Conservation (phyloP, 92 coral and sea anemone species). For the Epizoanthus rinbou region DNA sequence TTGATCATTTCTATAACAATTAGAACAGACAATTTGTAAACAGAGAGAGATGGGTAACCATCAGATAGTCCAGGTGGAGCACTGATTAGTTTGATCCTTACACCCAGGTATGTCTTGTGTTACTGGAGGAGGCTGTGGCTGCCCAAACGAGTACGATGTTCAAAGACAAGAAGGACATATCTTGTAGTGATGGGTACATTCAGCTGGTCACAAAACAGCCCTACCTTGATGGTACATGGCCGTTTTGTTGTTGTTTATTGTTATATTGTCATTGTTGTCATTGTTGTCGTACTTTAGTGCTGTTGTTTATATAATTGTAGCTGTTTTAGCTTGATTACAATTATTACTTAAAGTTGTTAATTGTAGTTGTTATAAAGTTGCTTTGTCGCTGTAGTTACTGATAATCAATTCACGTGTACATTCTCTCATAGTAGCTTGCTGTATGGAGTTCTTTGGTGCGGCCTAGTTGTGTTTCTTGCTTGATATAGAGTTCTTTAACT, state of each 20-base stretch:
- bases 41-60: no score
- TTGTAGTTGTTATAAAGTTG: background rate
- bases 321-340: background rate
- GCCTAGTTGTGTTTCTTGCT: no score
- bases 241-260: background rate
- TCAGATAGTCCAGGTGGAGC: no score
- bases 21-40: no score
- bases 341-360: no score
- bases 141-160: slow-evolving; percentile 77
- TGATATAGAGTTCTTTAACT: no score
- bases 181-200: slow-evolving; percentile 91
- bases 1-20: no score
- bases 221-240: slow-evolving; percentile 78
- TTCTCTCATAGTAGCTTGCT: no score
- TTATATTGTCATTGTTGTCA: background rate
- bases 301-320: background rate
- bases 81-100: slow-evolving; percentile 12
- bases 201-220: slow-evolving; percentile 87
- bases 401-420: no score
- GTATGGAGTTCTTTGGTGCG: no score
- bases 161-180: slow-evolving; percentile 80
- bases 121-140: slow-evolving; percentile 80
- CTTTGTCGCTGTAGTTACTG: background rate
- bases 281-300: background rate
- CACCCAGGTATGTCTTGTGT: slow-evolving; percentile 82